These are phyloP conservation scores for Heliconius ethilla DNA, from an alignment of 2,888 invertebrate genomes.

Conservation along the genomic window DNA sequence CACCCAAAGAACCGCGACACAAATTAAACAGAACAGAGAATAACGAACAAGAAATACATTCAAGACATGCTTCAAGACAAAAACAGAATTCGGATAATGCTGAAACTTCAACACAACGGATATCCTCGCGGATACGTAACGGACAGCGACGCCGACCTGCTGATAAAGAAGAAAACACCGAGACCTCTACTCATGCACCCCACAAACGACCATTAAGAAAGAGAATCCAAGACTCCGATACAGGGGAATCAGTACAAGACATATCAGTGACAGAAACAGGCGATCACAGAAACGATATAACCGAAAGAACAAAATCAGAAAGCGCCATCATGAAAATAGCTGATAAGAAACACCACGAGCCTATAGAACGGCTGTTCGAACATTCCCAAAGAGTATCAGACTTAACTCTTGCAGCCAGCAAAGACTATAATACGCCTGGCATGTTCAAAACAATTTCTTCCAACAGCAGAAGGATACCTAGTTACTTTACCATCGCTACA, in stretches of 20 bases:
- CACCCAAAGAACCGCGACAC: slow-evolving; percentile 76
- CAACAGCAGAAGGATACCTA: slow-evolving; percentile 84
- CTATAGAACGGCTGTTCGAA: slow-evolving; percentile 72
- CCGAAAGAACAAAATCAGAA: slow-evolving; percentile 76
- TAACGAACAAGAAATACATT: slow-evolving; percentile 66
- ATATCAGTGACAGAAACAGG: slow-evolving; percentile 66
- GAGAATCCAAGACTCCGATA: slow-evolving; percentile 69
- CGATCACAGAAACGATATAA: slow-evolving; percentile 64
- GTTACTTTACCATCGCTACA: slow-evolving; percentile 88
- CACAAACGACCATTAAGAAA: slow-evolving; percentile 68
- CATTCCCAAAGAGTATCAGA: slow-evolving; percentile 87
- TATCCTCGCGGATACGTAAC: slow-evolving; percentile 71
- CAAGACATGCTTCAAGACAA: slow-evolving; percentile 63
- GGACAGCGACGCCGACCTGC: slow-evolving; percentile 69
- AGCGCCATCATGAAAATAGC: slow-evolving; percentile 83
- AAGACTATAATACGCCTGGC: slow-evolving; percentile 87
- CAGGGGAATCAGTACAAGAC: slow-evolving; percentile 72
- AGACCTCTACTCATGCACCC: slow-evolving; percentile 57
- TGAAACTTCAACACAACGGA: slow-evolving; percentile 69
- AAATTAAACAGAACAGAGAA: slow-evolving; percentile 61
- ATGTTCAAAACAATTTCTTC: slow-evolving; percentile 86
- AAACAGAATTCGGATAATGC: slow-evolving; percentile 63
- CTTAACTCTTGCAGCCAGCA: slow-evolving; percentile 87
- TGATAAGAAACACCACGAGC: slow-evolving; percentile 75
- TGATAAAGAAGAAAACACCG: slow-evolving; percentile 61